These are phyloP conservation scores for Nomada ruficornis DNA, from an alignment of 2,888 invertebrate genomes.

Conservation along the genomic window DNA sequence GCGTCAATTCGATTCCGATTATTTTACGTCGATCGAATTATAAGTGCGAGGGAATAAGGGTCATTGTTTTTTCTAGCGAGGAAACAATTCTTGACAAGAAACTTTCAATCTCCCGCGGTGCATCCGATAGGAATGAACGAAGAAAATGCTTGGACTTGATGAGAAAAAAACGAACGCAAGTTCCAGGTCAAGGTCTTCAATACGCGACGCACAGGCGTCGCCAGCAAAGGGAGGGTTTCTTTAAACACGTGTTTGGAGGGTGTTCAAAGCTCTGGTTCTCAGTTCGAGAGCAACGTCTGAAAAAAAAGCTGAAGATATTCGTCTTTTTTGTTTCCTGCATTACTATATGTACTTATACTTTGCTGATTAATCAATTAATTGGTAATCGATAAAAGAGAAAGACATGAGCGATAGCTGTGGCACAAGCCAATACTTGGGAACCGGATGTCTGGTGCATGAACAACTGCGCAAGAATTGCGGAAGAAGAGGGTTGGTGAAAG, in stretches of 20 bases:
- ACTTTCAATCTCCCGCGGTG: neutral
- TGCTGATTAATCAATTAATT: neutral
- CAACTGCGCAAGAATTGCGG: constrained; percentile 35
- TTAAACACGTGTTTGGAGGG: constrained; percentile 24
- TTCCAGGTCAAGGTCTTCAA: constrained; percentile 59
- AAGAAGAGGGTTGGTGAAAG: constrained; percentile 9
- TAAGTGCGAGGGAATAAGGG: no score
- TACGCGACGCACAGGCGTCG: constrained; percentile 40
- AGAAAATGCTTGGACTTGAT: neutral
- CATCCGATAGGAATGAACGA: constrained; percentile 32
- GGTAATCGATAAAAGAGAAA: neutral
- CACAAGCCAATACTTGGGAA: neutral
- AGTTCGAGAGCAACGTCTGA: neutral
- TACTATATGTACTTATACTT: no score
- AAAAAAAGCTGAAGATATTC: neutral
- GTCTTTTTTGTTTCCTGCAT: neutral
- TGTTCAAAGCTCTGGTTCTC: neutral
- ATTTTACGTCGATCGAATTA: neutral
- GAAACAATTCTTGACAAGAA: neutral
- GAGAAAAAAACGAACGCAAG: constrained; percentile 27
- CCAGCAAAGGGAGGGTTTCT: constrained; percentile 59
- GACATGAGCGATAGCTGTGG: neutral
- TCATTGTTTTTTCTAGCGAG: neutral
- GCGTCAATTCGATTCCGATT: neutral
- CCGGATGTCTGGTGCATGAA: constrained; percentile 26